Evolutionary conservation across 2,888 invertebrate genomes (phyloP).

Genomic region (Caenorhabditis japonica): DNA sequence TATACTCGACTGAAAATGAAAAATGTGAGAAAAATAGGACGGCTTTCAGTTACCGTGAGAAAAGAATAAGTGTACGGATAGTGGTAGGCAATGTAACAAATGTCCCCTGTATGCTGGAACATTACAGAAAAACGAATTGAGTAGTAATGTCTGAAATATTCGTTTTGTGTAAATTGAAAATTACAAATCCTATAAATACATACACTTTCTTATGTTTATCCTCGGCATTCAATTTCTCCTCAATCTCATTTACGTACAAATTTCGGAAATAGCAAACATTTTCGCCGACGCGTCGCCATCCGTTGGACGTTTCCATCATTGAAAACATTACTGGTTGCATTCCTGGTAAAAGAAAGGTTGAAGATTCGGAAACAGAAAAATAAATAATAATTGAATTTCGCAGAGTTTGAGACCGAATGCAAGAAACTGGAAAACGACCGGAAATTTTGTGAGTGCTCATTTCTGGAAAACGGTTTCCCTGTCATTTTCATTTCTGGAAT

Average conservation of each 20-base stretch:
- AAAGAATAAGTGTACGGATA: slow-evolving; percentile 88
- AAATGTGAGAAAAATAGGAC: background rate
- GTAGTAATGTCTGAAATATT: slow-evolving; percentile 80
- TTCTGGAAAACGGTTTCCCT: too few relatives aligned
- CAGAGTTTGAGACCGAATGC: too few relatives aligned
- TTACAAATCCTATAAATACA: background rate
- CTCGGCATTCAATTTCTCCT: slow-evolving; percentile 50
- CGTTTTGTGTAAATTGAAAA: background rate
- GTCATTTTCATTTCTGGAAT: too few relatives aligned
- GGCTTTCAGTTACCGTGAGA: slow-evolving; percentile 83
- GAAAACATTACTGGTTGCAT: slow-evolving; percentile 91
- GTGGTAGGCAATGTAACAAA: slow-evolving; percentile 89
- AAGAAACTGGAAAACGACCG: too few relatives aligned
- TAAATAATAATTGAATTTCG: too few relatives aligned
- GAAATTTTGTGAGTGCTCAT: too few relatives aligned
- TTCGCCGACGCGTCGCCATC: slow-evolving; percentile 85
- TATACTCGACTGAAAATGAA: slow-evolving; percentile 51
- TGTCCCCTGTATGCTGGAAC: slow-evolving; percentile 85
- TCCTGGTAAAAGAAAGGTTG: slow-evolving; percentile 78
- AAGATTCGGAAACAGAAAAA: background rate
- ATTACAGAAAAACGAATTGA: slow-evolving; percentile 86
- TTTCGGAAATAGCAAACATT: slow-evolving; percentile 89
- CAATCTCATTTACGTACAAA: slow-evolving; percentile 72
- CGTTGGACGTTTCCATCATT: slow-evolving; percentile 83
- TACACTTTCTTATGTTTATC: slow-evolving; percentile 52